Evolutionary conservation across 2,113 vertebrate genomes (phyloP), one percentile per base, ranked within the genome.

Genomic region (Neotoma lepida): DNA sequence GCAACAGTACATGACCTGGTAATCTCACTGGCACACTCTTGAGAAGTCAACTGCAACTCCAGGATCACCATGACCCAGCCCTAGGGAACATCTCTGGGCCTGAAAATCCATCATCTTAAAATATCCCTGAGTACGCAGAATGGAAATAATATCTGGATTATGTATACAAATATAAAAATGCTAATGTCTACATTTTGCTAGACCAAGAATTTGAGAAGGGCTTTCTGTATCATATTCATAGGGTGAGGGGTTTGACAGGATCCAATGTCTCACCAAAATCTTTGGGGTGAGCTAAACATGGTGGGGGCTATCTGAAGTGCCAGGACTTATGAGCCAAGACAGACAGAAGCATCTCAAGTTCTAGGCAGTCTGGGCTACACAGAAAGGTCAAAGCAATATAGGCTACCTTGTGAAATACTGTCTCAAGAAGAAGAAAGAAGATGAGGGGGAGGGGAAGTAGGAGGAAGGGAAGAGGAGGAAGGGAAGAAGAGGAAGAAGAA

Each of bases 41-140:
- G n/a, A 15, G 64, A 64, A 76, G 46, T 33, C 88, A 54, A 12
- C 56, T 70, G 68, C 46, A 87, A 76, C 64, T 8, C 15, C 61
- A 63, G 14, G 15, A 61, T 70, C n/a, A 76, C 1, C 35, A 51
- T n/a, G 9, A 20, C 9, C 70, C 17, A 20, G 4, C 41, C n/a
- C 71, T 14, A 80, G 33, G 15, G 66, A 73, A 80, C 1, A 77
- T 54, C n/a, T 93, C 30, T 70, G 44, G 22, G 17, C 14, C 51
- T 80, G 78, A 91, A 7, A 51, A 39, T 85, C 46, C 44, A 6
- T 89, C 20, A 30, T 90, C 20, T 70, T 78, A 44, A 77, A 88
- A 80, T 44, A 58, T 35, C 14, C 41, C 58, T 51, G 24, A 33
- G 35, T 6, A 77, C 58, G 14, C 18, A 33, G 22, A 46, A 73